Percentiles rank a stretch among this genome's conserved stretches.
Evolutionary conservation across 2,888 invertebrate genomes (phyloP).

Genomic region (Apomyelois bistriatella): DNA sequence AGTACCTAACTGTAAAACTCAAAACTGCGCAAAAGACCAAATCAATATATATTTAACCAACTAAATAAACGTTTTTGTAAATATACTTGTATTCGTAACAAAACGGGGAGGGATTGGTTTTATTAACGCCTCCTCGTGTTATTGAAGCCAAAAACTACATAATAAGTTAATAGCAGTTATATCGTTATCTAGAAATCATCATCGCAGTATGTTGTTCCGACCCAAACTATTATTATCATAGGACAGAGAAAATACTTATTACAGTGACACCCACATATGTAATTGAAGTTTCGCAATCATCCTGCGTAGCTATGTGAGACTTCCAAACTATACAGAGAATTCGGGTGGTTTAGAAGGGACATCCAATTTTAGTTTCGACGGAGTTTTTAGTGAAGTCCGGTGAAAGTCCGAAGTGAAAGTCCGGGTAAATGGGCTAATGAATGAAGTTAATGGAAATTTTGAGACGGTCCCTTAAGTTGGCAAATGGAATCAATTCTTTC

Average conservation of each 20-base stretch:
- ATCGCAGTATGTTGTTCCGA: neutral
- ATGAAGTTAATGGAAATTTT: slow-evolving; percentile 3
- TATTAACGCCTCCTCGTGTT: too few relatives aligned
- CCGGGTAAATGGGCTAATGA: slow-evolving; percentile 4
- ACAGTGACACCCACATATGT: neutral
- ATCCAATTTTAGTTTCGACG: slow-evolving; percentile 4
- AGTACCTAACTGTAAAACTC: too few relatives aligned
- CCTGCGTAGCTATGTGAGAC: neutral
- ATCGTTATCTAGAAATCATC: too few relatives aligned
- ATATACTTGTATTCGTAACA: too few relatives aligned
- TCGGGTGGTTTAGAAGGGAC: slow-evolving; percentile 7
- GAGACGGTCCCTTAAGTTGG: slow-evolving; percentile 4
- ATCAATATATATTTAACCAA: too few relatives aligned
- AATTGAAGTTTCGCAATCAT: slow-evolving; percentile 2
- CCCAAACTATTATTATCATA: neutral
- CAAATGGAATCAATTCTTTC: neutral
- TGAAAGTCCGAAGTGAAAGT: too few relatives aligned
- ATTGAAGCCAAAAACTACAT: too few relatives aligned
- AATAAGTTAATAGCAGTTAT: too few relatives aligned
- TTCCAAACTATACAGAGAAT: neutral
- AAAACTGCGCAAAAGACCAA: too few relatives aligned
- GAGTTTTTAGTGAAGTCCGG: slow-evolving; percentile 10
- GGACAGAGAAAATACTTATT: neutral
- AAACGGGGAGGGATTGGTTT: too few relatives aligned
- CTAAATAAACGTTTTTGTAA: too few relatives aligned